phyloP scores from a whole-genome alignment of 1,140 invertebrate genomes.

The Aricia agestis region DNA sequence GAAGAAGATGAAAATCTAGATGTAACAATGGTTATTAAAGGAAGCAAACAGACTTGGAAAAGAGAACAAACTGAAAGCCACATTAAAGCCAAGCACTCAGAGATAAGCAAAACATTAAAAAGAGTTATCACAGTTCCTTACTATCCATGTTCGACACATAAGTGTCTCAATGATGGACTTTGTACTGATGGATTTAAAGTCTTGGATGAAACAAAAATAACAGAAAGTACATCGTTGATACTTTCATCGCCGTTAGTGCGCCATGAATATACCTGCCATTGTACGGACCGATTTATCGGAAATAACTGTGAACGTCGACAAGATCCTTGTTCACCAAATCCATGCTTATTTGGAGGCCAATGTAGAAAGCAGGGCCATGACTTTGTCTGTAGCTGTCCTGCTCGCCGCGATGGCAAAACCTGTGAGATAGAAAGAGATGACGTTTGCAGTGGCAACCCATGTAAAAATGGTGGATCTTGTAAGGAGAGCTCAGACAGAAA shows the following conservation, averaged over 20 bases:
- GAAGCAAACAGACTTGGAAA: slow-evolving; percentile 76
- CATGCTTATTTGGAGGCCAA: slow-evolving; percentile 87
- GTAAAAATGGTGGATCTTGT: slow-evolving; percentile 92
- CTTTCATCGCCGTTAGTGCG: slow-evolving; percentile 87
- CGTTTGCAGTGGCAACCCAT: slow-evolving; percentile 89
- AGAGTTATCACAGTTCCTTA: slow-evolving; percentile 79
- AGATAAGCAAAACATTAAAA: slow-evolving; percentile 79
- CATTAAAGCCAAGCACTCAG: slow-evolving; percentile 79
- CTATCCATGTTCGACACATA: slow-evolving; percentile 82
- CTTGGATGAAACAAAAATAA: slow-evolving; percentile 81
- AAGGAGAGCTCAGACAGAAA: slow-evolving; percentile 89
- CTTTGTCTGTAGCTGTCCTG: slow-evolving; percentile 88
- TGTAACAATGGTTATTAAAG: slow-evolving; percentile 81
- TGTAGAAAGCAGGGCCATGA: slow-evolving; percentile 89
- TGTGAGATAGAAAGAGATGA: slow-evolving; percentile 90
- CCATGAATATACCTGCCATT: slow-evolving; percentile 88
- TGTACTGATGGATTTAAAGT: slow-evolving; percentile 86
- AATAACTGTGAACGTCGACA: slow-evolving; percentile 87
- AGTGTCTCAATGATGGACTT: slow-evolving; percentile 85
- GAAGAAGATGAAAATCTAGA: slow-evolving; percentile 81
- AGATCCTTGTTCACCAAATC: slow-evolving; percentile 94
- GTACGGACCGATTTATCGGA: slow-evolving; percentile 87
- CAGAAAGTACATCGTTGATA: slow-evolving; percentile 86
- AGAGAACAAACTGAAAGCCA: slow-evolving; percentile 80
- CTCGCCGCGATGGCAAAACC: slow-evolving; percentile 85